These are phyloP conservation scores for Bubo scandiacus DNA, from an alignment of 2,113 vertebrate genomes.

Conservation along the genomic window DNA sequence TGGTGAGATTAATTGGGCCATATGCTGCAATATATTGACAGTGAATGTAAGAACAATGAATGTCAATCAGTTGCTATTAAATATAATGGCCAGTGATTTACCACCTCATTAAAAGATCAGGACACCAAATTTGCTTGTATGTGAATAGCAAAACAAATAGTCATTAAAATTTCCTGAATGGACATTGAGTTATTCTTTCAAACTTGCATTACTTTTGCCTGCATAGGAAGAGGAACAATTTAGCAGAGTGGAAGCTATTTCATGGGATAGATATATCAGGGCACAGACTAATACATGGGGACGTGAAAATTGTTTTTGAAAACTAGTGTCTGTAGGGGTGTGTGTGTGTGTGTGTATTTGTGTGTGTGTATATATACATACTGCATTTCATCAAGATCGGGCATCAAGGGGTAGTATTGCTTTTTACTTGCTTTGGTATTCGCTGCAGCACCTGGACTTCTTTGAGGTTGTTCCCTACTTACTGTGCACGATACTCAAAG, in stretches of 20 bases:
- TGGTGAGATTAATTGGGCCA: conserved; percentile 16
- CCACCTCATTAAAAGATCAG: conserved; percentile 19
- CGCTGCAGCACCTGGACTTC: not conserved
- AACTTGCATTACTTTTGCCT: not conserved
- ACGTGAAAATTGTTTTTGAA: not conserved
- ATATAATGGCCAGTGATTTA: conserved; percentile 24
- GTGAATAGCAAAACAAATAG: conserved; percentile 22
- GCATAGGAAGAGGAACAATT: not conserved
- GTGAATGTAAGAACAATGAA: conserved; percentile 11
- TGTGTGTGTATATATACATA: not conserved
- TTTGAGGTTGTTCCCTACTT: not conserved
- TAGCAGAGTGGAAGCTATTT: not conserved
- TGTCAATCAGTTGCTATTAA: conserved; percentile 30
- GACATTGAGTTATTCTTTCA: not conserved
- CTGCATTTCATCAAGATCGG: not conserved
- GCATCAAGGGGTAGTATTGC: not conserved
- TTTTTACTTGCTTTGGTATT: not conserved
- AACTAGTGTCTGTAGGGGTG: not conserved
- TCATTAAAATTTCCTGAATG: not conserved
- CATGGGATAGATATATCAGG: accelerated
- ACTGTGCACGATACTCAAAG: not conserved
- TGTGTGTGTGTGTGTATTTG: not conserved
- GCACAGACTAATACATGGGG: accelerated
- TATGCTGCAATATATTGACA: not conserved
- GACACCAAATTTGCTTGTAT: not conserved